Base-by-base conservation (phyloP, 2,888 invertebrate species). In the Hydriomena furcata region DNA sequence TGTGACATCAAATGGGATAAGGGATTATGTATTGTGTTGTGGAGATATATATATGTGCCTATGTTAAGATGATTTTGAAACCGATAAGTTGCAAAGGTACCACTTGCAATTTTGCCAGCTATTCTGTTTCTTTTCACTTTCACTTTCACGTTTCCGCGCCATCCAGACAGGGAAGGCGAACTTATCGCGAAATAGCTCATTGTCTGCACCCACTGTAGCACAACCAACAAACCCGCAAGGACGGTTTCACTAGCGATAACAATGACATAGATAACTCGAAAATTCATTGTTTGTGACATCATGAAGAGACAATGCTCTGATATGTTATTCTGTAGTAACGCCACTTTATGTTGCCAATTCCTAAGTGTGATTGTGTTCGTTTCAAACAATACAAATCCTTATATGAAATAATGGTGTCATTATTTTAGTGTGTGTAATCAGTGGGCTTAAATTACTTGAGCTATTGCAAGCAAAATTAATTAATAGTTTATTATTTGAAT, bases 101-200 rank as follows among this genome's bases (percentile, higher is more conserved):
- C 24, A 12, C 23, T 11, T 4, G 35, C 11, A 7, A 35, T 17
- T 23, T 10, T 8, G 10, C 21, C 7, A 27, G n/a, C 10, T 28
- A 41, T 12, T 36, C 49, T 43, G 38, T 32, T 36, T n/a, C n/a
- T n/a, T n/a, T 36, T 35, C 40, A 65, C 84, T 87, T 88, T 89
- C 86, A 84, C 87, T 89, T 84, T 86, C 76, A 55, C 63, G 45
- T 77, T 82, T 82, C 84, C 81, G 79, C 55, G 51, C 61, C 66
- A 62, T 60, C 60, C 60, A 58, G 59, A 64, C 66, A 70, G 68
- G 82, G 79, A 80, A 78, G 78, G 70, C 52, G 52, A 37, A 56
- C 63, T 79, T 82, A 79, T 80, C 80, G 73, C 67, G 72, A 79
- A 81, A 79, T 73, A 71, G 70, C 61, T 66, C 76, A 86, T 85